Evolutionary conservation across 2,888 invertebrate species (phyloP).

Genomic region (Drosophila atripex): DNA sequence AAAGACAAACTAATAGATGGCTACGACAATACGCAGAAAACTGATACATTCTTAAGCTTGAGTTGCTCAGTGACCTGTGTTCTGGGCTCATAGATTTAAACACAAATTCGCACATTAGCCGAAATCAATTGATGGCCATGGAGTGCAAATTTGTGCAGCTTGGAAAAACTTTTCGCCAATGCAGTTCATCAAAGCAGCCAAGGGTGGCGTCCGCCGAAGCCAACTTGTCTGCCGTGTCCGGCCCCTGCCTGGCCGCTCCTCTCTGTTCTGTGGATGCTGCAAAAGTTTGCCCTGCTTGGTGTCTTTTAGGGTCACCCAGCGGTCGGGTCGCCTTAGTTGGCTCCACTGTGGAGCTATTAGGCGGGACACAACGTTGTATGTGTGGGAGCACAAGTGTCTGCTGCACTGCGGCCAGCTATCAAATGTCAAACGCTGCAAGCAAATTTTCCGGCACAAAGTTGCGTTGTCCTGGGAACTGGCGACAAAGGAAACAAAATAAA

Average conservation of each 20-base stretch:
- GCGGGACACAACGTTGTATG: constrained; percentile 8
- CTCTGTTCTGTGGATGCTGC: constrained; percentile 34
- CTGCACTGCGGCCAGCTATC: constrained; percentile 58
- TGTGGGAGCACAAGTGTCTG: constrained; percentile 18
- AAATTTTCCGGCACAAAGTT: constrained; percentile 50
- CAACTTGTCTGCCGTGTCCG: constrained; percentile 63
- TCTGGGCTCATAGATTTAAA: constrained; percentile 59
- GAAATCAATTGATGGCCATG: constrained; percentile 26
- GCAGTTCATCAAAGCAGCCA: constrained; percentile 63
- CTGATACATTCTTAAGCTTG: neutral
- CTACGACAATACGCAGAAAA: neutral
- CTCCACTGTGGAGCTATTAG: constrained; percentile 25
- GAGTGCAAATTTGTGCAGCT: constrained; percentile 66
- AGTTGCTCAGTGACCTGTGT: constrained; percentile 11
- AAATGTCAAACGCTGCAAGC: constrained; percentile 66
- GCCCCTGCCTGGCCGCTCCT: constrained; percentile 33
- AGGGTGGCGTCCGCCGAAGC: constrained; percentile 36
- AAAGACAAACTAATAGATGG: constrained; percentile 58
- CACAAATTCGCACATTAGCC: constrained; percentile 70
- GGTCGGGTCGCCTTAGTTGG: constrained; percentile 45
- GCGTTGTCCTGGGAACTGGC: constrained; percentile 30
- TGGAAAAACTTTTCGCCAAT: constrained; percentile 61
- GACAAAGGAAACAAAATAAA: constrained; percentile 30
- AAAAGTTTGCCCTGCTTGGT: constrained; percentile 56
- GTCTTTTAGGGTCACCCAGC: constrained; percentile 62